phyloP scores from a whole-genome alignment of 1,140 invertebrate species.

The Aricia agestis region DNA sequence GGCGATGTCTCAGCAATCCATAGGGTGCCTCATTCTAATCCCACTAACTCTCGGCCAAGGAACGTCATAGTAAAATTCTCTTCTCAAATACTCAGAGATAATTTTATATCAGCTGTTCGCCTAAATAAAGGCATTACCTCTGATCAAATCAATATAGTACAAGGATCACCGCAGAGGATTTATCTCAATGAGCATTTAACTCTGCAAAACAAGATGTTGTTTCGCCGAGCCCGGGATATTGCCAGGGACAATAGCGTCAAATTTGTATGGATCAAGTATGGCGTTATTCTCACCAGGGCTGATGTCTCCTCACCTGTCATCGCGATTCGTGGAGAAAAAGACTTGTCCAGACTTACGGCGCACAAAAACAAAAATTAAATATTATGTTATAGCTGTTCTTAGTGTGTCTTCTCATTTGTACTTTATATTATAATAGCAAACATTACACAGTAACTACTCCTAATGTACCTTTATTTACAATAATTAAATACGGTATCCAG shows the following conservation, averaged over 20 bases:
- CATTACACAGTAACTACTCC: too few species aligned
- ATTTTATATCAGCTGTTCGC: slow-evolving; percentile 27
- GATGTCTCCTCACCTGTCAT: slow-evolving; percentile 19
- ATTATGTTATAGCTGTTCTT: background rate
- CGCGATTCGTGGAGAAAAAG: slow-evolving; percentile 20
- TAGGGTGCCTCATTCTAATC: slow-evolving; percentile 32
- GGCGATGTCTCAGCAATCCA: slow-evolving; percentile 28
- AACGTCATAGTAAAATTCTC: slow-evolving; percentile 35
- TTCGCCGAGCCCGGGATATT: slow-evolving; percentile 30
- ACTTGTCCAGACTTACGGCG: slow-evolving; percentile 1
- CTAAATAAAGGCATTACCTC: slow-evolving; percentile 23
- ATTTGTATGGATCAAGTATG: slow-evolving; percentile 33
- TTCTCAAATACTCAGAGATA: slow-evolving; percentile 28
- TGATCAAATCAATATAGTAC: slow-evolving; percentile 17
- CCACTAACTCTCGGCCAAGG: slow-evolving; percentile 23
- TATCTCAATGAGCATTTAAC: slow-evolving; percentile 38
- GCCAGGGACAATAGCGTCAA: slow-evolving; percentile 24
- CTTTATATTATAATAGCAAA: too few species aligned
- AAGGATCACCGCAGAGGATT: slow-evolving; percentile 22
- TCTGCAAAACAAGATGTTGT: slow-evolving; percentile 30
- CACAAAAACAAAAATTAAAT: slow-evolving; percentile 1
- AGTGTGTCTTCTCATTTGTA: background rate
- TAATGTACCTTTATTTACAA: too few species aligned
- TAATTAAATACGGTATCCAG: too few species aligned
- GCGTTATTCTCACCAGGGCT: slow-evolving; percentile 25